Base-by-base conservation (phyloP, 2,888 invertebrate genomes). In the Onthophagus sagittarius region DNA sequence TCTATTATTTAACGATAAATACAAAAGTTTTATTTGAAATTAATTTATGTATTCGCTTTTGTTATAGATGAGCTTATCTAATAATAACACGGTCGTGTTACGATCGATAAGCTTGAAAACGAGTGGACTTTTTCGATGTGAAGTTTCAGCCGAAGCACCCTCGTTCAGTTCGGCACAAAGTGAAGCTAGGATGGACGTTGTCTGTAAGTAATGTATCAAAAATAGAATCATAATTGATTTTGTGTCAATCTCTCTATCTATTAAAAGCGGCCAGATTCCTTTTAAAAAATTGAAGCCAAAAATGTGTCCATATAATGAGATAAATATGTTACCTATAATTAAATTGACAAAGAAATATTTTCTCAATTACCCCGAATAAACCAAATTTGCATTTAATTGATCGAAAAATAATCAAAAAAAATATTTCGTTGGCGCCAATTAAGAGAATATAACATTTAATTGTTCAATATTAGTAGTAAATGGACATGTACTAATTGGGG, bases 91-190 rank as follows among this genome's bases (percentile, higher is more conserved):
- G 83, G 92, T 93, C 75, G 86, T 89, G 62, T 84, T 93, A 71
- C 89, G 90, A 76, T 89, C 89, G 78, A 89, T 93, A 80, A 91
- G 89, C 78, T 87, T 93, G 76, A 91, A 91, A 82, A 90, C 92
- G 11, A 90, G 91, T 75, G 93, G 93, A 3, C 81, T 91, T 71
- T 93, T 92, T 85, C 88, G 91, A 77, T 93, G 93, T 82, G 93
- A 93, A 84, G 92, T 93, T 73, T 93, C 93, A 23, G 93, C 93
- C 0, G 93, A 93, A 84, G 92, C 92, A 70, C 93, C 93, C 5
- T 92, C 92, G 77, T 93, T 93, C 82, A 90, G 91, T 2, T 93
- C 93, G 6, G 91, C 90, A 0, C 90, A 92, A 77, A 92, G 90
- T 70, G 93, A 93, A 84, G 91, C 92, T 39, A 88, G 90, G 81